phyloP scores from a whole-genome alignment of 2,113 vertebrate genomes.

The Merops nubicus region DNA sequence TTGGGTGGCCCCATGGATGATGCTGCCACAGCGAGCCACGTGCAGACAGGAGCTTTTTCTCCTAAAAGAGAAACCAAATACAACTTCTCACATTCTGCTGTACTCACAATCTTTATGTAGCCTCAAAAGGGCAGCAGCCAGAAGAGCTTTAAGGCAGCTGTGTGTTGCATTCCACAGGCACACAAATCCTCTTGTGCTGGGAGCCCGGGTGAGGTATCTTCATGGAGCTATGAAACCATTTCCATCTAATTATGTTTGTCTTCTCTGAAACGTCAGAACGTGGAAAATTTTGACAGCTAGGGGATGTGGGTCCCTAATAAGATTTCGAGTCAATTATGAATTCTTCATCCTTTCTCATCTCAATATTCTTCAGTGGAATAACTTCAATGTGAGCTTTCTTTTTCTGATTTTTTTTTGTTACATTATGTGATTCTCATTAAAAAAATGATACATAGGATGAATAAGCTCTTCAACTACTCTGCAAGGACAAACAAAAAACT shows the following conservation, averaged over 20 bases:
- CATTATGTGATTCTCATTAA: not conserved
- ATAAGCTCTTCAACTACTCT: not conserved
- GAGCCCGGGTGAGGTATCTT: not conserved
- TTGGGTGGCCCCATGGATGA: not conserved
- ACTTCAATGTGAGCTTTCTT: not conserved
- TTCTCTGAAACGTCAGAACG: not conserved
- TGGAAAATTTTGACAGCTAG: not conserved
- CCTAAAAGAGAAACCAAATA: not conserved
- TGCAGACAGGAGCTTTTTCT: not conserved
- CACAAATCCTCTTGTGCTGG: not conserved
- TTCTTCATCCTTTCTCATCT: not conserved
- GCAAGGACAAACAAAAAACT: not conserved
- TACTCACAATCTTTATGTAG: too few species aligned
- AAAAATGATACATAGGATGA: not conserved
- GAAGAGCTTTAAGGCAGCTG: not conserved
- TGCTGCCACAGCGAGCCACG: not conserved
- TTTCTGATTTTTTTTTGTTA: not conserved
- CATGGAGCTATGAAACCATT: not conserved
- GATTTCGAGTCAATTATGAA: not conserved
- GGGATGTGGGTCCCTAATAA: not conserved
- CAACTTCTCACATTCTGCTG: not conserved
- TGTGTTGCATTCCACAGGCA: not conserved
- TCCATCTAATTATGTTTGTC: not conserved
- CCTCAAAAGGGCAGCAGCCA: not conserved
- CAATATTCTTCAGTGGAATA: not conserved